Evolutionary conservation across 2,113 vertebrate genomes (phyloP).

Genomic region (Syngnathus floridae): DNA sequence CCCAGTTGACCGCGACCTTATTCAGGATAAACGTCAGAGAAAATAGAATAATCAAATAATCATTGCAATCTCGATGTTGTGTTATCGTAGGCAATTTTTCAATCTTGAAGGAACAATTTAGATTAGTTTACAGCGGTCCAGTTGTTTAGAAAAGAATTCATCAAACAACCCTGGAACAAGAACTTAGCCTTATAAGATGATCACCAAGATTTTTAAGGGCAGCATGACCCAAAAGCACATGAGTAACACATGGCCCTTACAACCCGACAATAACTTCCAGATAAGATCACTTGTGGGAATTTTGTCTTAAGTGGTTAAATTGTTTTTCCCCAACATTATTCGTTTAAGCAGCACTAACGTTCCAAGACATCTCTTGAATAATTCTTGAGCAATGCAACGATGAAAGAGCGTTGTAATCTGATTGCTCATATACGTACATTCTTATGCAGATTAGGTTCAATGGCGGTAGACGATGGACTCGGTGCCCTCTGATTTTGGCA

Average conservation of each 20-base stretch:
- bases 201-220: not conserved
- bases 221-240: not conserved
- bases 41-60: too few species aligned
- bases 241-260: not conserved
- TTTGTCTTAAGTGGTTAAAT: not conserved
- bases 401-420: slow-evolving; percentile 23
- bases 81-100: not conserved
- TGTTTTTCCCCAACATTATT: not conserved
- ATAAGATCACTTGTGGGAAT: not conserved
- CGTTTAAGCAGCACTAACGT: not conserved
- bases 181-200: not conserved
- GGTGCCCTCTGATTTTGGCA: slow-evolving; percentile 37
- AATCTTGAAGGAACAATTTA: not conserved
- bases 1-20: too few species aligned
- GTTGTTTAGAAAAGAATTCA: not conserved
- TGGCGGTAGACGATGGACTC: slow-evolving; percentile 44
- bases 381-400: slow-evolving; percentile 4
- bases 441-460: slow-evolving; percentile 7
- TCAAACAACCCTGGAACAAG: not conserved
- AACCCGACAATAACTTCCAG: not conserved
- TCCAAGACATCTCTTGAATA: not conserved
- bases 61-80: too few species aligned
- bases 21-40: not conserved
- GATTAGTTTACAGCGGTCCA: not conserved
- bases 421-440: slow-evolving; percentile 30